These are phyloP conservation scores for Druon quercuslanigerum DNA, from an alignment of 1,140 invertebrate genomes.

Conservation along the genomic window DNA sequence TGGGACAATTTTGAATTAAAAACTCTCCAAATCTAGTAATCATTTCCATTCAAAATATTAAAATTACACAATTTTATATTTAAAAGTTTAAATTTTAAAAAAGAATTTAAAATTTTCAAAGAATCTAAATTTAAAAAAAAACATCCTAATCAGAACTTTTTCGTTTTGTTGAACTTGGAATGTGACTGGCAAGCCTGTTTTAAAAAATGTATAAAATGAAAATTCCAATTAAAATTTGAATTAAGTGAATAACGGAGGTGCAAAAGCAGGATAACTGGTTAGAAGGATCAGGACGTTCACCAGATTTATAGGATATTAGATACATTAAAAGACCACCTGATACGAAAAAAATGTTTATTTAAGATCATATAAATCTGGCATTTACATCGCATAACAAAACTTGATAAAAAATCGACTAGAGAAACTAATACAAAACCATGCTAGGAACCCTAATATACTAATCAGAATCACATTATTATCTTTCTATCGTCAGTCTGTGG, in stretches of 20 bases:
- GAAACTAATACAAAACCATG: constrained; percentile 37
- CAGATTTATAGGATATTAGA: constrained; percentile 69
- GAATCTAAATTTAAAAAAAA: too few relatives aligned
- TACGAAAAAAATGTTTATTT: constrained; percentile 62
- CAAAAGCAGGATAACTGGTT: background rate
- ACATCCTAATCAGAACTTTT: too few relatives aligned
- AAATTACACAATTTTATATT: too few relatives aligned
- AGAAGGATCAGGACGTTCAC: constrained; percentile 37
- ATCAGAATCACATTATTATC: background rate
- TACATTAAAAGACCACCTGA: constrained; percentile 33
- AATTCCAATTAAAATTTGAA: background rate
- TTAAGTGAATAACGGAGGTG: too few relatives aligned
- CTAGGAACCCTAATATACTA: constrained; percentile 30
- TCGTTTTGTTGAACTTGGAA: too few relatives aligned
- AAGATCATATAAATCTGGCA: constrained; percentile 70
- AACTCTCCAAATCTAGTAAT: too few relatives aligned
- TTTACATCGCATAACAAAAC: constrained; percentile 38
- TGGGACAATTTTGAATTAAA: too few relatives aligned
- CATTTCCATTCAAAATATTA: too few relatives aligned
- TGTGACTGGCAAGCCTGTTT: too few relatives aligned
- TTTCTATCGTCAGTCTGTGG: background rate
- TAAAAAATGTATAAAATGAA: too few relatives aligned
- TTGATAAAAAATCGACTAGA: constrained; percentile 56
- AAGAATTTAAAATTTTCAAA: too few relatives aligned
- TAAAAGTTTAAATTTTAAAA: too few relatives aligned